Evolutionary conservation across 2,888 invertebrate genomes (phyloP).

Genomic region (Tortrix viridana): DNA sequence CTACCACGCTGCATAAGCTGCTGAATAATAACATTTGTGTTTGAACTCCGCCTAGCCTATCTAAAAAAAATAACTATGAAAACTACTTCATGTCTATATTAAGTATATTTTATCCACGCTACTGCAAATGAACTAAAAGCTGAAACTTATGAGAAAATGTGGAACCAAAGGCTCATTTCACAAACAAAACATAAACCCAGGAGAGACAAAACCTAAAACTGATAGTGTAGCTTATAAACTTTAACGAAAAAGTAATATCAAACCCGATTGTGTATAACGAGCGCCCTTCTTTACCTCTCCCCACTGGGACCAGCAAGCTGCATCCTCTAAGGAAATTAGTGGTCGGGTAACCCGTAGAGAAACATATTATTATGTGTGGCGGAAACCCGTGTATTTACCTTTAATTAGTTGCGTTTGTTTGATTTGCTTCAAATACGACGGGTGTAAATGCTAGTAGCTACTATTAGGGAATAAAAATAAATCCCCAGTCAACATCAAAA

Average conservation of each 20-base stretch:
- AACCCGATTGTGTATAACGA: constrained; percentile 46
- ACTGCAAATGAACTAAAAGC: no score
- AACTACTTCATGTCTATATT: no score
- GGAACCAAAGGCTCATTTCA: not conserved
- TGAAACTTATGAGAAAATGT: no score
- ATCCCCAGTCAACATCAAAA: no score
- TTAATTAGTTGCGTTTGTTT: constrained; percentile 32
- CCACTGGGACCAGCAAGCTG: constrained; percentile 51
- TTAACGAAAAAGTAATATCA: constrained; percentile 50
- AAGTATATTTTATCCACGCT: no score
- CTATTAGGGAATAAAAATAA: not conserved
- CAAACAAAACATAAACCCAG: constrained; percentile 38
- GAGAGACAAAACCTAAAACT: constrained; percentile 33
- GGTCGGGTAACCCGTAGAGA: constrained; percentile 39
- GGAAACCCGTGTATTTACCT: constrained; percentile 31
- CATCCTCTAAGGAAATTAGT: constrained; percentile 57
- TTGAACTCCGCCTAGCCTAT: no score
- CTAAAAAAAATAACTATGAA: no score
- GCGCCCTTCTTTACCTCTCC: constrained; percentile 46
- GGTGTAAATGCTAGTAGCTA: not conserved
- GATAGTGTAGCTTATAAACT: constrained; percentile 46
- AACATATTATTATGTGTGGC: constrained; percentile 18
- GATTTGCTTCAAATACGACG: constrained; percentile 6
- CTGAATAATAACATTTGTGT: no score
- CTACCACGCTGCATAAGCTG: no score